phyloP scores from a whole-genome alignment of 2,888 invertebrate species.

The Drosophila falleni region DNA sequence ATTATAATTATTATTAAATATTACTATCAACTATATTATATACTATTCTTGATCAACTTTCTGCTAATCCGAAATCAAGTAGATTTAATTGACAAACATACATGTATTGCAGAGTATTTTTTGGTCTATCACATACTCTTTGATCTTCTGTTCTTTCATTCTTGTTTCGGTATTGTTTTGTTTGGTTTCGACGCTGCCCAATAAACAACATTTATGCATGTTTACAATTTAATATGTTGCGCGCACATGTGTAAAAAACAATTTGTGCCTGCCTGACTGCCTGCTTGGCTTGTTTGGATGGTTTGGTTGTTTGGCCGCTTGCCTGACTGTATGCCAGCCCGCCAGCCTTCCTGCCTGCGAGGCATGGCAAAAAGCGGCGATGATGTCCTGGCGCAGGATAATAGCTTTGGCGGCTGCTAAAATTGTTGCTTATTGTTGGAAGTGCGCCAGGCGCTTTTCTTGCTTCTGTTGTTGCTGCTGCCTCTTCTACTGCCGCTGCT shows the following conservation, averaged over 20 bases:
- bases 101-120: slow-evolving; percentile 33
- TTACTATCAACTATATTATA: too few species aligned
- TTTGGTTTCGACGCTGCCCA: slow-evolving; percentile 50
- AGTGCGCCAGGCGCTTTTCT: slow-evolving; percentile 58
- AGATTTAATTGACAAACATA: too few species aligned
- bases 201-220: slow-evolving; percentile 73
- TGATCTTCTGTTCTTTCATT: slow-evolving; percentile 18
- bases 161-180: slow-evolving; percentile 45
- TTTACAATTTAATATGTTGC: slow-evolving; percentile 76
- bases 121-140: not conserved
- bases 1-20: too few species aligned
- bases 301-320: slow-evolving; percentile 25
- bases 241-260: slow-evolving; percentile 75
- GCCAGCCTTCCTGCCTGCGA: slow-evolving; percentile 25
- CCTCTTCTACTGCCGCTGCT: slow-evolving; percentile 22
- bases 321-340: slow-evolving; percentile 27
- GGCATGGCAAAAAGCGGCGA: slow-evolving; percentile 52
- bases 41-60: too few species aligned
- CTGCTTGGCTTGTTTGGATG: slow-evolving; percentile 16
- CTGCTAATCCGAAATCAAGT: too few species aligned
- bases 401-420: slow-evolving; percentile 68
- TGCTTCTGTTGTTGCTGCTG: slow-evolving; percentile 23
- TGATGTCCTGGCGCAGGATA: slow-evolving; percentile 63
- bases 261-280: slow-evolving; percentile 53
- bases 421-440: slow-evolving; percentile 72